A percentile compares a stretch with the other conserved stretches of the same genome.
These are phyloP conservation scores for Centropyge bicolor DNA, from an alignment of 2,797 vertebrate species.

Conservation along the genomic window DNA sequence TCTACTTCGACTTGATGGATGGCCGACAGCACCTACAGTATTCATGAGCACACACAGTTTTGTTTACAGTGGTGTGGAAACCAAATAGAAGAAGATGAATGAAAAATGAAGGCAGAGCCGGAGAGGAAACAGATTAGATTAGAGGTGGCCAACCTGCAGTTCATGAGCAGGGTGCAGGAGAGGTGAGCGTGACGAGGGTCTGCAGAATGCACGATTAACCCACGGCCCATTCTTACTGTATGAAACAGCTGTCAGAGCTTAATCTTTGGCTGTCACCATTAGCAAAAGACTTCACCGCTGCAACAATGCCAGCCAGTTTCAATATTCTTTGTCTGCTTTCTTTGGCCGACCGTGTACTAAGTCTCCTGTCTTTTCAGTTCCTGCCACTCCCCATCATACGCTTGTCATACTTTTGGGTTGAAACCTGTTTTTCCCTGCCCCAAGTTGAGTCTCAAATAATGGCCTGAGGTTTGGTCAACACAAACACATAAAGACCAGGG, in stretches of 20 bases:
- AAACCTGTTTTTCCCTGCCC: not conserved
- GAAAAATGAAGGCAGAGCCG: slow-evolving; percentile 1
- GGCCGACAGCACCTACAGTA: slow-evolving; percentile 23
- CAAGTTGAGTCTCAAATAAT: too few species aligned
- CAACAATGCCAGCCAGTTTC: not conserved
- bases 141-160: not conserved
- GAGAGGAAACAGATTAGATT: not conserved
- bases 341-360: too few species aligned
- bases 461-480: too few species aligned
- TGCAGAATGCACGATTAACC: not conserved
- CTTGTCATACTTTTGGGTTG: not conserved
- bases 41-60: slow-evolving; percentile 24
- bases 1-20: slow-evolving; percentile 22
- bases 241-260: slow-evolving; percentile 20
- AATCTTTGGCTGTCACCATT: slow-evolving; percentile 1
- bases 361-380: not conserved
- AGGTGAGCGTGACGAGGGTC: not conserved
- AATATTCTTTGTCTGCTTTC: not conserved
- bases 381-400: not conserved
- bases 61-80: slow-evolving; percentile 14
- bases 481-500: too few species aligned
- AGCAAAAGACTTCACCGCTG: slow-evolving; percentile 3
- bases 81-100: not conserved
- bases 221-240: not conserved
- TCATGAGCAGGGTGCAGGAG: not conserved